A percentile compares a stretch with the other conserved stretches of the same genome.
phyloP scores from a whole-genome alignment of 2,113 vertebrate species.

The Rhinogobius similis region DNA sequence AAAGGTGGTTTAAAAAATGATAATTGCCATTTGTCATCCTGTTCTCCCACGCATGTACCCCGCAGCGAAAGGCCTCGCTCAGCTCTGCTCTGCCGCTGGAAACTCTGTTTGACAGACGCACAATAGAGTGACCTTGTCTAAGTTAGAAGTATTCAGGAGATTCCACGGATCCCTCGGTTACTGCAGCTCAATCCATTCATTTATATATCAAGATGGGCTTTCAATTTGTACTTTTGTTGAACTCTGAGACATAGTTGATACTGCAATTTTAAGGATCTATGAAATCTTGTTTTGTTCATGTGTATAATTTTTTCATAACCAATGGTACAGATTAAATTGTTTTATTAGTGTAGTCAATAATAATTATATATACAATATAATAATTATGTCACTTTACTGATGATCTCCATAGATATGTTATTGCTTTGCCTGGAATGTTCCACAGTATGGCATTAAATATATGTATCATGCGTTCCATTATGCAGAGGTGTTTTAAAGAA shows the following conservation, averaged over 20 bases:
- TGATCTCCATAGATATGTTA: no score
- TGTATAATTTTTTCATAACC: no score
- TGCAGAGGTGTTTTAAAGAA: no score
- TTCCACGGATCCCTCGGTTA: slow-evolving; percentile 24
- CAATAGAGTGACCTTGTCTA: slow-evolving; percentile 55
- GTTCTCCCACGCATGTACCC: slow-evolving; percentile 60
- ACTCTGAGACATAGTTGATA: background rate
- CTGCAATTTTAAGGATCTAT: background rate
- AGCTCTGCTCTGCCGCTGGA: slow-evolving; percentile 29
- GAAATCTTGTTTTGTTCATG: no score
- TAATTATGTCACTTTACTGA: no score
- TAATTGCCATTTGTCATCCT: slow-evolving; percentile 73
- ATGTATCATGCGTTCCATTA: no score
- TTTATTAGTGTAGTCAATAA: no score
- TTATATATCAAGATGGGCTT: slow-evolving; percentile 42
- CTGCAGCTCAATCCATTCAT: slow-evolving; percentile 15
- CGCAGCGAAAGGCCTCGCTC: slow-evolving; percentile 53
- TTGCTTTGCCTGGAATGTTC: no score
- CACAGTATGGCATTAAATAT: no score
- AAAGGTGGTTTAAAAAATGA: slow-evolving; percentile 54
- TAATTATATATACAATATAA: no score
- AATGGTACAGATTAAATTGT: no score
- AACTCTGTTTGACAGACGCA: slow-evolving; percentile 53
- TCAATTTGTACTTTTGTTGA: slow-evolving; percentile 1
- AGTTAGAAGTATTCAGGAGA: slow-evolving; percentile 39